Conservation (phyloP, 2,888 invertebrate genomes). For the Drosophila mimica region DNA sequence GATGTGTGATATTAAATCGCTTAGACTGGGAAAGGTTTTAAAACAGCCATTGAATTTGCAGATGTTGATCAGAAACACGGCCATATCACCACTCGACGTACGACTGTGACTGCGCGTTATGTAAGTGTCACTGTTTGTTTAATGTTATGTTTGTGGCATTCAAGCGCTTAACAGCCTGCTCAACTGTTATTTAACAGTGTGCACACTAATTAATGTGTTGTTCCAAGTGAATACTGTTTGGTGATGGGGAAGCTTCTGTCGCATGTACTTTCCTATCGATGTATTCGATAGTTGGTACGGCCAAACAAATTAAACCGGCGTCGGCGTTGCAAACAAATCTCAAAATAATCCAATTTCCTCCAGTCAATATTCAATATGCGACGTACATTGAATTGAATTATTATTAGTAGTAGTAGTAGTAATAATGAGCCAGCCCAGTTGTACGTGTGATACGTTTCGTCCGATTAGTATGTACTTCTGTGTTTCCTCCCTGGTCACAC, state of each 20-base stretch:
- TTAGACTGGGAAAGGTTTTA: constrained; percentile 92
- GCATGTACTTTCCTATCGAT: constrained; percentile 54
- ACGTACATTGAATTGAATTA: constrained; percentile 33
- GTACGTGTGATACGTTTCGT: constrained; percentile 23
- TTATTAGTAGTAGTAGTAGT: constrained; percentile 24
- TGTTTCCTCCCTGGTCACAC: constrained; percentile 71
- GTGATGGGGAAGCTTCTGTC: constrained; percentile 45
- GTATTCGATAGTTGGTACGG: constrained; percentile 45
- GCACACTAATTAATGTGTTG: constrained; percentile 49
- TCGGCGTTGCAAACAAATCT: constrained; percentile 13
- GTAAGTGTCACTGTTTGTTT: constrained; percentile 56
- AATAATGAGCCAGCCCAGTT: constrained; percentile 24
- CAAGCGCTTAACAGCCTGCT: constrained; percentile 42
- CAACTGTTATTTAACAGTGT: constrained; percentile 46
- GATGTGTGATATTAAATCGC: constrained; percentile 94
- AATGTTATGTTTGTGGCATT: constrained; percentile 46
- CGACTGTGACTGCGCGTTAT: constrained; percentile 82
- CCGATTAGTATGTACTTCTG: constrained; percentile 59
- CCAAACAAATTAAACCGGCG: constrained; percentile 42
- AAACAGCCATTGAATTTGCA: constrained; percentile 95
- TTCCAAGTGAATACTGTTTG: constrained; percentile 64
- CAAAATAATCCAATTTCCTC: constrained; percentile 14
- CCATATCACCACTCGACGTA: constrained; percentile 88
- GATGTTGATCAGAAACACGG: constrained; percentile 95
- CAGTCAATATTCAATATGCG: constrained; percentile 41